Percentiles rank a stretch among this genome's conserved stretches.
Conservation (phyloP, 2,888 invertebrate species). For the Calliopum simillimum region DNA sequence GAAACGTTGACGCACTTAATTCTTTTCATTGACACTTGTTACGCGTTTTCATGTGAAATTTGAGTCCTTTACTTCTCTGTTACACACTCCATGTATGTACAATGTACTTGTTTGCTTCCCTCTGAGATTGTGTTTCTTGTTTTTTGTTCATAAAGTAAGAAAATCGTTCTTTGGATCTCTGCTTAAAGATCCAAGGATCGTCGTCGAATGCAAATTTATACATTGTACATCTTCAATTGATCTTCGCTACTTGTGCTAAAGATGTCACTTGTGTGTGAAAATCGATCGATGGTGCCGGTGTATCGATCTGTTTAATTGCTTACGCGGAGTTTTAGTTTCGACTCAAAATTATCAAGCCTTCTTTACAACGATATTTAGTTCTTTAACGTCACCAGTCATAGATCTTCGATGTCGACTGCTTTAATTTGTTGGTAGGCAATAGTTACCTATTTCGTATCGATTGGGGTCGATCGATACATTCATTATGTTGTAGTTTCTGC, state of each 20-base stretch:
- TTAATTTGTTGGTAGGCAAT: background rate
- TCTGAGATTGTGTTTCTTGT: no score
- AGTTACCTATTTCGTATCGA: constrained; percentile 44
- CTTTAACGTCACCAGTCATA: no score
- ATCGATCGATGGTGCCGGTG: no score
- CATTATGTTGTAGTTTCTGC: background rate
- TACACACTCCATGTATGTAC: background rate
- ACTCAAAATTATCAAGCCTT: no score
- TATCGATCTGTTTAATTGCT: background rate
- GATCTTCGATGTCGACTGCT: background rate
- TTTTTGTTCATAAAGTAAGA: background rate
- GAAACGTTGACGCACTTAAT: constrained; percentile 31
- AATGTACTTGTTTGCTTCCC: background rate
- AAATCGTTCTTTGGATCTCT: background rate
- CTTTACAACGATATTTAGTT: no score
- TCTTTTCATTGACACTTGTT: constrained; percentile 31
- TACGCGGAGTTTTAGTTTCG: background rate
- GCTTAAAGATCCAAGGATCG: no score
- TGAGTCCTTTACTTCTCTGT: constrained; percentile 11
- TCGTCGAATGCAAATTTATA: constrained; percentile 34
- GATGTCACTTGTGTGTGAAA: background rate
- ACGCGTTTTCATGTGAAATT: constrained; percentile 27
- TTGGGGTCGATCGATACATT: background rate
- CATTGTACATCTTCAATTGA: background rate
- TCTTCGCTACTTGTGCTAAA: background rate